Percentiles rank a stretch among this genome's conserved stretches.
Conservation (phyloP, 2,888 invertebrate genomes). For the Odontothrips loti region DNA sequence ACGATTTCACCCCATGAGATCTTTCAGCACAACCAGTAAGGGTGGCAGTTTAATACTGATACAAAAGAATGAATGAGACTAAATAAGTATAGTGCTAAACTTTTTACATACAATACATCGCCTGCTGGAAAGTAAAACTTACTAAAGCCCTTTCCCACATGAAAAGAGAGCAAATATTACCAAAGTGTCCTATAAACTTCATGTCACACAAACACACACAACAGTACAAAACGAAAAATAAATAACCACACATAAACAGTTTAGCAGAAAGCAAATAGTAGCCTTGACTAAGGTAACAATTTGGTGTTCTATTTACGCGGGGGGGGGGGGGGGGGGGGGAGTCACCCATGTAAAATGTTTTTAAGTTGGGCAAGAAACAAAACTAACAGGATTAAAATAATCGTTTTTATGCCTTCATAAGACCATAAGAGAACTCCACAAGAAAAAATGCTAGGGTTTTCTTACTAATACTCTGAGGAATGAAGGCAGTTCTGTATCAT, state of each 20-base stretch:
- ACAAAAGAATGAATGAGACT: not conserved
- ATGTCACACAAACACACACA: not conserved
- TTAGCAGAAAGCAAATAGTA: too few relatives aligned
- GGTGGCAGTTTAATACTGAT: constrained; percentile 10
- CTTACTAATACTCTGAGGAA: not conserved
- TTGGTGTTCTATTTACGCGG: too few relatives aligned
- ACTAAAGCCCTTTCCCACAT: not conserved
- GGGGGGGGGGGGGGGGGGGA: too few relatives aligned
- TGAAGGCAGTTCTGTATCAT: not conserved
- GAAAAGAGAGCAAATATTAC: not conserved
- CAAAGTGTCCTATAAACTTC: not conserved
- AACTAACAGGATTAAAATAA: not conserved
- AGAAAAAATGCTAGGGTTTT: not conserved
- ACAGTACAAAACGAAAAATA: not conserved
- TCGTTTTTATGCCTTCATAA: too few relatives aligned
- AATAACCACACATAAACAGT: too few relatives aligned
- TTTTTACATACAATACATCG: not conserved
- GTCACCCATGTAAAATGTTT: not conserved
- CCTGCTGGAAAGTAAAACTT: not conserved
- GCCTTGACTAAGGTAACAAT: too few relatives aligned
- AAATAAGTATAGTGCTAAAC: not conserved
- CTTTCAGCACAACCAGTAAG: not conserved
- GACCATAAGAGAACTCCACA: not conserved
- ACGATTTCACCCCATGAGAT: not conserved
- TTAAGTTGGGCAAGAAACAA: not conserved